Conservation (phyloP, 2,888 invertebrate species). For the Diogma glabrata region DNA sequence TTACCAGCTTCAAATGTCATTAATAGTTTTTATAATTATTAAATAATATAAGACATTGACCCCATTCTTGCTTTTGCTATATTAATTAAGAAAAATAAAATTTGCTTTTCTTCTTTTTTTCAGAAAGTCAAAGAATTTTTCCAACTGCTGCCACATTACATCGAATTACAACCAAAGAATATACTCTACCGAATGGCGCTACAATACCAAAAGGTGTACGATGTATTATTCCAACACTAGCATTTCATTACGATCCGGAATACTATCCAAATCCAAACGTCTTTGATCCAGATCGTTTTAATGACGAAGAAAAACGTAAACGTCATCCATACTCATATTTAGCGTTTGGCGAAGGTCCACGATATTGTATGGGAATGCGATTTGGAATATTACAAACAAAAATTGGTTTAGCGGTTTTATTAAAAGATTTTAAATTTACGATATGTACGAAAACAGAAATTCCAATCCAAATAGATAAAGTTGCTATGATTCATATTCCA, state of each 20-base stretch:
- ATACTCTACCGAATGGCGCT: slow-evolving; percentile 21
- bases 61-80: no score
- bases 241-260: slow-evolving; percentile 27
- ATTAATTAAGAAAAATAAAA: no score
- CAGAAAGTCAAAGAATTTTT: slow-evolving; percentile 4
- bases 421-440: slow-evolving; percentile 15
- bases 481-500: slow-evolving; percentile 14
- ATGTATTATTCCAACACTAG: slow-evolving; percentile 24
- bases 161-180: not conserved
- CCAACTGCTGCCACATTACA: slow-evolving; percentile 5
- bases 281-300: slow-evolving; percentile 33
- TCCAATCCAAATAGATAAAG: slow-evolving; percentile 14
- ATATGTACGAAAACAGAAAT: slow-evolving; percentile 12
- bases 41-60: no score
- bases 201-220: slow-evolving; percentile 24
- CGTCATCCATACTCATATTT: slow-evolving; percentile 24
- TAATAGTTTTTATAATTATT: no score
- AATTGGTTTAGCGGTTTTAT: slow-evolving; percentile 14
- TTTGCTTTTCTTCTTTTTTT: not conserved
- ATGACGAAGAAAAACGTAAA: slow-evolving; percentile 21
- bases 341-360: slow-evolving; percentile 29
- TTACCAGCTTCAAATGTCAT: no score
- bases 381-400: slow-evolving; percentile 17
- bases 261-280: slow-evolving; percentile 24
- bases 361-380: slow-evolving; percentile 19